Conservation (phyloP, 1,140 invertebrate species). For the Cotesia vestalis region DNA sequence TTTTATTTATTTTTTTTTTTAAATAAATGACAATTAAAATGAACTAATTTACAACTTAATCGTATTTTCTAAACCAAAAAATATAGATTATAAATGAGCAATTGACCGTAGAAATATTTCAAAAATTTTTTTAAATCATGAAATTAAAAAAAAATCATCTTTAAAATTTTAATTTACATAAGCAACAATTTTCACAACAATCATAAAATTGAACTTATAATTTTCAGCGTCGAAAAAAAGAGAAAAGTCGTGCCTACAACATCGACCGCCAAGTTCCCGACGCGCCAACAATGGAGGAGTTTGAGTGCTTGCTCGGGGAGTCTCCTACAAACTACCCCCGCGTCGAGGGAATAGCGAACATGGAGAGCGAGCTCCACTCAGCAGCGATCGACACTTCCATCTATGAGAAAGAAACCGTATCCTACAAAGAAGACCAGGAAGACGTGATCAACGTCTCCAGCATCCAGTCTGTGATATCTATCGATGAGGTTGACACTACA, state of each 20-base stretch:
- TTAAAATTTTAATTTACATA: too few relatives aligned
- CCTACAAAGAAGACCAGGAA: neutral
- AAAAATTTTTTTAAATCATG: too few relatives aligned
- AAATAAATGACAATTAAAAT: too few relatives aligned
- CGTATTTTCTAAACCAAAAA: too few relatives aligned
- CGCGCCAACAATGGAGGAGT: conserved; percentile 62
- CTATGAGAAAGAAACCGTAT: conserved; percentile 52
- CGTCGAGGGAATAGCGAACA: conserved; percentile 62
- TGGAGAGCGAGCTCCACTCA: conserved; percentile 64
- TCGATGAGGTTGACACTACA: conserved; percentile 47
- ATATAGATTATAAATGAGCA: too few relatives aligned
- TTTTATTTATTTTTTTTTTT: too few relatives aligned
- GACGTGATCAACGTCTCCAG: neutral
- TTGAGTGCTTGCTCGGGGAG: conserved; percentile 60
- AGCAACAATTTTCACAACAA: too few relatives aligned
- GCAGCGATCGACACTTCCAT: conserved; percentile 61
- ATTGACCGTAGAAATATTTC: too few relatives aligned
- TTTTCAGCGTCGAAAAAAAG: conserved; percentile 57
- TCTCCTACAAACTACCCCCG: conserved; percentile 62
- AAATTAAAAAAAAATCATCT: neutral
- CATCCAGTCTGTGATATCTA: neutral
- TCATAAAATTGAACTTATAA: neutral
- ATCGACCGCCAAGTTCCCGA: conserved; percentile 59
- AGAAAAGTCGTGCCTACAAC: conserved; percentile 46
- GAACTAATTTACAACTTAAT: too few relatives aligned